Evolutionary conservation across 1,140 invertebrate species (phyloP).

Genomic region (Drosophila nigrodunni): DNA sequence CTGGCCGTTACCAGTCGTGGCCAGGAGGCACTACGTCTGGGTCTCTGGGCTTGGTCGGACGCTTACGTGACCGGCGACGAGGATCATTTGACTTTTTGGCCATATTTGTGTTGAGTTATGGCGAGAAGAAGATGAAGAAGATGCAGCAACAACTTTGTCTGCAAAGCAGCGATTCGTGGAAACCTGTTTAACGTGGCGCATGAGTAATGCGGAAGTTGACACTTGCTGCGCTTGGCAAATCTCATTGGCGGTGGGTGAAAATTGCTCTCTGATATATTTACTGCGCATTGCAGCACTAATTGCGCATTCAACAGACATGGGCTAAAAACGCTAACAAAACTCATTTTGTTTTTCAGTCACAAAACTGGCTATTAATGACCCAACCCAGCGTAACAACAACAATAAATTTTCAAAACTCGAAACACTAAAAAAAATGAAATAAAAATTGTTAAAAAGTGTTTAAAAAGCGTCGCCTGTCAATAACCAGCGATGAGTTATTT

Average conservation of each 20-base stretch:
- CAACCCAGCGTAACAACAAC: slow-evolving; percentile 51
- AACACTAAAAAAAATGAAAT: slow-evolving; percentile 12
- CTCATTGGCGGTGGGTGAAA: slow-evolving; percentile 65
- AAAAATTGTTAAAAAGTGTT: slow-evolving; percentile 2
- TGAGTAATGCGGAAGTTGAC: slow-evolving; percentile 82
- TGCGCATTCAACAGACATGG: slow-evolving; percentile 57
- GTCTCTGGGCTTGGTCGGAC: slow-evolving; percentile 73
- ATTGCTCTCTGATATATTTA: slow-evolving; percentile 74
- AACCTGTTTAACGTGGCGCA: slow-evolving; percentile 69
- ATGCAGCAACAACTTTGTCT: slow-evolving; percentile 14
- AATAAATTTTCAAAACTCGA: slow-evolving; percentile 7
- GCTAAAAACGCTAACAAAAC: slow-evolving; percentile 49
- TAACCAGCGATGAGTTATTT: slow-evolving; percentile 70
- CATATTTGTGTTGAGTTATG: slow-evolving; percentile 78
- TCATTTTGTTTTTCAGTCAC: slow-evolving; percentile 50
- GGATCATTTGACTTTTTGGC: slow-evolving; percentile 80
- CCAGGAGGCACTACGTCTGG: slow-evolving; percentile 34
- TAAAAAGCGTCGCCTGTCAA: slow-evolving; percentile 55
- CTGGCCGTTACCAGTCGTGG: neutral
- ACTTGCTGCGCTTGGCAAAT: slow-evolving; percentile 59
- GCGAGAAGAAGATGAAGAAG: slow-evolving; percentile 75
- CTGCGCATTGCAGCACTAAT: slow-evolving; percentile 63
- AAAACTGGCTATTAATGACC: slow-evolving; percentile 47
- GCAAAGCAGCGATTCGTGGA: slow-evolving; percentile 4
- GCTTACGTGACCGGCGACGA: slow-evolving; percentile 72